A percentile compares a stretch with the other conserved stretches of the same genome.
Conservation (phyloP, 2,888 invertebrate species). For the Caenorhabditis sp. region DNA sequence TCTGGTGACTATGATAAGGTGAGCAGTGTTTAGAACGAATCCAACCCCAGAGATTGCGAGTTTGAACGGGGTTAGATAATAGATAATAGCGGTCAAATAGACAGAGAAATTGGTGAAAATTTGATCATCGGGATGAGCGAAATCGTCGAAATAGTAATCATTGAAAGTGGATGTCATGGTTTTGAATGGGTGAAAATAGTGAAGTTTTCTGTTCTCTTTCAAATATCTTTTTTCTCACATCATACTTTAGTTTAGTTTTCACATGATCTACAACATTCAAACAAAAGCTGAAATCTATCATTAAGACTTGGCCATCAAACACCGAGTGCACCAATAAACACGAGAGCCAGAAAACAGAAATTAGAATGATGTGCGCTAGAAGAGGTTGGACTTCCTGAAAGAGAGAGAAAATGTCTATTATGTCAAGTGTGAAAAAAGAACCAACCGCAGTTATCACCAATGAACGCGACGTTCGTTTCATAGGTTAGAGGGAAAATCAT, state of each 20-base stretch:
- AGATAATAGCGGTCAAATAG: neutral
- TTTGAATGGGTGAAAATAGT: neutral
- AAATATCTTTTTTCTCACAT: neutral
- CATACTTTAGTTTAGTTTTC: too few species aligned
- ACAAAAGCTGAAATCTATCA: too few species aligned
- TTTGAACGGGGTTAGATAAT: neutral
- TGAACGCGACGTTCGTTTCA: neutral
- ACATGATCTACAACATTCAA: too few species aligned
- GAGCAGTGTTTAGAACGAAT: neutral
- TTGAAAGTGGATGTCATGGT: constrained; percentile 3
- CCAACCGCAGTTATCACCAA: constrained; percentile 8
- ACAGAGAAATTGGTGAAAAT: neutral
- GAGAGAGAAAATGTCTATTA: too few species aligned
- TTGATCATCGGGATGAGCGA: neutral
- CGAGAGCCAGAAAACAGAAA: neutral
- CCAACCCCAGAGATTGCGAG: neutral
- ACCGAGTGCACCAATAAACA: neutral
- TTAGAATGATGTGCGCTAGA: too few species aligned
- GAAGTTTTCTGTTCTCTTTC: neutral
- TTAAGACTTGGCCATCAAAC: too few species aligned
- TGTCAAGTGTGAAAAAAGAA: too few species aligned
- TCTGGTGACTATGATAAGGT: neutral
- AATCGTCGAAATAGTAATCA: constrained; percentile 4
- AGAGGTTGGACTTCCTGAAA: too few species aligned
- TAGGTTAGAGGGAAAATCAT: neutral